These are phyloP conservation scores for Drosophila neutralis DNA, from an alignment of 2,888 invertebrate genomes.

Conservation along the genomic window DNA sequence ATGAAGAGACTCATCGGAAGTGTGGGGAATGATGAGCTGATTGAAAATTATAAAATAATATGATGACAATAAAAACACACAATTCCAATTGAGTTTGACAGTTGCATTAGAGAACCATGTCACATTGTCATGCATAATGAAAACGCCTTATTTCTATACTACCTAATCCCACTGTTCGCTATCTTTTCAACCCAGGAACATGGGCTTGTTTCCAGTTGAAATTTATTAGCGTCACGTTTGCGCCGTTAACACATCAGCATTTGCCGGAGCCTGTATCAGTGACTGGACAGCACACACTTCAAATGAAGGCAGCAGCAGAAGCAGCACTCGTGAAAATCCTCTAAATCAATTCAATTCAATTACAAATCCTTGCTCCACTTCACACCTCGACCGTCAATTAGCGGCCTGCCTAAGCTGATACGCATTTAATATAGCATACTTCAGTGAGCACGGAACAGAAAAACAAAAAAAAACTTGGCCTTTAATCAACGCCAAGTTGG, in stretches of 20 bases:
- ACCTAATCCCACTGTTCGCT: background rate
- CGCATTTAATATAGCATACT: constrained; percentile 57
- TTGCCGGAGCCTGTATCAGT: background rate
- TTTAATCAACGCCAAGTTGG: constrained; percentile 64
- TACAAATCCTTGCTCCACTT: constrained; percentile 45
- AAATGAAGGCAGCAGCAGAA: constrained; percentile 17
- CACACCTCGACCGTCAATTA: constrained; percentile 46
- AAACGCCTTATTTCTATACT: background rate
- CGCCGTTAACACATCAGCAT: constrained; percentile 46
- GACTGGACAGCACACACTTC: constrained; percentile 6
- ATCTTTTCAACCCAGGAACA: background rate
- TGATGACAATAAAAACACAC: constrained; percentile 46
- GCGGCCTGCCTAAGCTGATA: constrained; percentile 52
- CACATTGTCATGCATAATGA: background rate
- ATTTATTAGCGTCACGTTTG: constrained; percentile 63
- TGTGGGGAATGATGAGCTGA: constrained; percentile 35
- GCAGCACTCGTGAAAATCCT: constrained; percentile 53
- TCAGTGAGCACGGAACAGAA: constrained; percentile 30
- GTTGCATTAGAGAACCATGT: constrained; percentile 9
- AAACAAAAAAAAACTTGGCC: constrained; percentile 45
- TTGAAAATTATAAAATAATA: constrained; percentile 50
- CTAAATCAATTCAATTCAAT: constrained; percentile 77
- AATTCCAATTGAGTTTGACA: constrained; percentile 58
- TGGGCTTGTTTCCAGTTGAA: constrained; percentile 28
- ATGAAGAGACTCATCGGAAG: too few relatives aligned